Evolutionary conservation across 1,140 invertebrate species (phyloP).

Genomic region (Drosophila kepulauana): DNA sequence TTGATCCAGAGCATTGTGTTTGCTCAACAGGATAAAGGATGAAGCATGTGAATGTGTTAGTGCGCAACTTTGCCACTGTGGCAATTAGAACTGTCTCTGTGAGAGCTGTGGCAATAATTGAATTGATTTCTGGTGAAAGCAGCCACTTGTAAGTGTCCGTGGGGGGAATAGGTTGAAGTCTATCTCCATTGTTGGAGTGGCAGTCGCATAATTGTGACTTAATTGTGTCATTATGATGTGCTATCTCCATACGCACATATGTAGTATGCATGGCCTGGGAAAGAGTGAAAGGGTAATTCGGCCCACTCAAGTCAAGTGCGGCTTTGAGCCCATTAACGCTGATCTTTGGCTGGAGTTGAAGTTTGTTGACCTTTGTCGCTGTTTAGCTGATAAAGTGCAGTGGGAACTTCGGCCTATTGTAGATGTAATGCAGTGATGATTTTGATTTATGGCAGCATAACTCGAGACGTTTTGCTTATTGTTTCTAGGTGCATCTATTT

Average conservation of each 20-base stretch:
- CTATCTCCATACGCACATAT: slow-evolving; percentile 43
- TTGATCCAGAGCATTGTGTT: slow-evolving; percentile 68
- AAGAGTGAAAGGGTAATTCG: slow-evolving; percentile 30
- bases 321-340: slow-evolving; percentile 30
- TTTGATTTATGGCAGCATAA: slow-evolving; percentile 22
- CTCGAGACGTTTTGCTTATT: slow-evolving; percentile 25
- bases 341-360: slow-evolving; percentile 20
- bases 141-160: slow-evolving; percentile 61
- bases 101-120: slow-evolving; percentile 61
- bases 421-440: neutral
- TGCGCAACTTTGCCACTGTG: neutral
- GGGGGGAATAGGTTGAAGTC: neutral
- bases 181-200: slow-evolving; percentile 51
- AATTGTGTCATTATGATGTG: slow-evolving; percentile 75
- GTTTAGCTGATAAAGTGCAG: slow-evolving; percentile 4
- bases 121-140: slow-evolving; percentile 72
- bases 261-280: slow-evolving; percentile 29
- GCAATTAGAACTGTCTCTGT: slow-evolving; percentile 58
- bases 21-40: slow-evolving; percentile 25
- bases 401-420: slow-evolving; percentile 2
- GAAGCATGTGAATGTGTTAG: neutral
- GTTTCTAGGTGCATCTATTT: slow-evolving; percentile 45
- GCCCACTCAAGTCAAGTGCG: slow-evolving; percentile 69
- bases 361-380: slow-evolving; percentile 30
- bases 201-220: slow-evolving; percentile 71